Evolutionary conservation across 1,140 invertebrate genomes (phyloP), one percentile per base, ranked within the genome.

Genomic region (Dufourea novaeangliae): DNA sequence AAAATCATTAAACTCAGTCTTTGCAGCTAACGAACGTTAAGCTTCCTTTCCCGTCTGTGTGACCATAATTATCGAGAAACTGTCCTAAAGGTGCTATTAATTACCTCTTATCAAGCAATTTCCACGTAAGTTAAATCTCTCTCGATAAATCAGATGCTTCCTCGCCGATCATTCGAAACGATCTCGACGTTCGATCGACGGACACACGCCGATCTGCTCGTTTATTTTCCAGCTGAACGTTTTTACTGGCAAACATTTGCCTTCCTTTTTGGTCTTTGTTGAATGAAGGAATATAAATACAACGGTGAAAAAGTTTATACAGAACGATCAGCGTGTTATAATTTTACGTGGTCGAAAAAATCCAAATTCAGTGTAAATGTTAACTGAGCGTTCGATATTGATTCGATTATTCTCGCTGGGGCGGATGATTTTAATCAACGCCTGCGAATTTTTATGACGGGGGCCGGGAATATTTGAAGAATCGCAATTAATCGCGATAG

Each of bases 21-120:
- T 66, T 46, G 52, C 56, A 54, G 73, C 32, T 84, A 84, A 85
- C 80, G 75, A 84, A 78, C 79, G 70, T 57, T 75, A 63, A 85
- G 69, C 64, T 78, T 82, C 44, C 52, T 54, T 41, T 46, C 72
- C 64, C 8, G 56, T 56, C 22, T 39, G 22, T 73, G 22, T 73
- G 54, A 50, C 70, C 66, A 34, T 78, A 74, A 77, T 84, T 84
- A 85, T 74, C 69, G 74, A 84, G 70, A 67, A 78, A 44, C 70
- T 75, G 73, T 78, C 74, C 61, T 5, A 59, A 70, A 67, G 52
- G 50, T 44, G 72, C 73, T 81, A 82, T 84, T 84, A 84, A 79
- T 84, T 84, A 84, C 66, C 34, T 59, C 74, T 81, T 78, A 81
- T 84, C 83, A 41, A 81, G 59, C 70, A 84, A 79, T 78, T 84